Percentiles rank a stretch among this genome's conserved stretches.
phyloP scores from a whole-genome alignment of 2,888 invertebrate species.

The Bellardia bayeri region DNA sequence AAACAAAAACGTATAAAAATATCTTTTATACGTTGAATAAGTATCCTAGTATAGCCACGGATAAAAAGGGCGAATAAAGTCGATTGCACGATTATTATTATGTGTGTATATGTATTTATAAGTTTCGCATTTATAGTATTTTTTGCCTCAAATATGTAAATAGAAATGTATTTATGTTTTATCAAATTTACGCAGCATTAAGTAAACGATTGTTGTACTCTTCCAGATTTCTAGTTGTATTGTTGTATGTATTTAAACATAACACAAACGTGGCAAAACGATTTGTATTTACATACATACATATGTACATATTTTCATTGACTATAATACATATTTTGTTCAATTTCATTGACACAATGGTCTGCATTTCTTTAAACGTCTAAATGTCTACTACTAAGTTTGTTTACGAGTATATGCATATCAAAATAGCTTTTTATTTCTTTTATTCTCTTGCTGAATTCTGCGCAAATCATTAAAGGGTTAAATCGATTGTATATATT shows the following conservation, averaged over 20 bases:
- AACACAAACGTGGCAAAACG: background rate
- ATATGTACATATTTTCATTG: background rate
- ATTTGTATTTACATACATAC: constrained; percentile 23
- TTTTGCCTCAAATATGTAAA: background rate
- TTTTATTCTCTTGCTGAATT: background rate
- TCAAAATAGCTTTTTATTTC: background rate
- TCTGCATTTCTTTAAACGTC: background rate
- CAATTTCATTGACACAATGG: background rate
- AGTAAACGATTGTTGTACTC: constrained; percentile 19
- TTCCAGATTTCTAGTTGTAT: constrained; percentile 12
- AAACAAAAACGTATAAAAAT: constrained; percentile 23
- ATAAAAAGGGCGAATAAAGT: background rate
- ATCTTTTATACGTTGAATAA: background rate
- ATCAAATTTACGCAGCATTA: constrained; percentile 24
- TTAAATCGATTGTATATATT: background rate
- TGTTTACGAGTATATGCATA: background rate
- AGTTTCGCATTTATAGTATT: constrained; percentile 3
- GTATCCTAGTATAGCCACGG: background rate
- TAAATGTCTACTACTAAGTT: background rate
- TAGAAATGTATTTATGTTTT: constrained; percentile 8
- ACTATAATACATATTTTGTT: constrained; percentile 11
- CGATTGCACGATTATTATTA: constrained; percentile 14
- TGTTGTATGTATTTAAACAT: background rate
- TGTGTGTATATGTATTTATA: background rate
- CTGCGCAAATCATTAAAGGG: background rate